Conservation (phyloP, 2,113 vertebrate species). For the Neolamprologus devosi region DNA sequence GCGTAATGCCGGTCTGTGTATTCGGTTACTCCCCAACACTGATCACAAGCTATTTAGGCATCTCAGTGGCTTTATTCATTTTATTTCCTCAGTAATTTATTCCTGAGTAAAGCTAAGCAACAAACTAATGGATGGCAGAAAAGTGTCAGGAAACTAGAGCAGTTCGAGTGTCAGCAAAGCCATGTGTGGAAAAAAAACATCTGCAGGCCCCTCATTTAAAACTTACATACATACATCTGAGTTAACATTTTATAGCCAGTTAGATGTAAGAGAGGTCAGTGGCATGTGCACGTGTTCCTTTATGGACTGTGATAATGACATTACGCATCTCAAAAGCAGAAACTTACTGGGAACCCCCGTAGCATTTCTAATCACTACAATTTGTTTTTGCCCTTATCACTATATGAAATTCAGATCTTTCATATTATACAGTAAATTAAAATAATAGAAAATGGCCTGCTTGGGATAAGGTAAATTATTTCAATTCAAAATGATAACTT, state of each 20-base stretch:
- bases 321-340: background rate
- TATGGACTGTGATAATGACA: background rate
- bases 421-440: background rate
- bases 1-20: background rate
- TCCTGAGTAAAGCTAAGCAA: background rate
- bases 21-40: background rate
- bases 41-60: background rate
- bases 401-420: background rate
- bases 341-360: background rate
- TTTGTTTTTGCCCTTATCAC: background rate
- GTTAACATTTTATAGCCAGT: background rate
- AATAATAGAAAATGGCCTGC: background rate
- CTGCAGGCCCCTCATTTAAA: background rate
- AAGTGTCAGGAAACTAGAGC: background rate
- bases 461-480: background rate
- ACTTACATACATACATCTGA: background rate
- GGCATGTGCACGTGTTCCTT: background rate
- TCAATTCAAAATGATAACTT: constrained; percentile 23
- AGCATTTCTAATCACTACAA: background rate
- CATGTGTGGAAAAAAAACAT: background rate
- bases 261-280: background rate
- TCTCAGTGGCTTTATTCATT: constrained; percentile 5
- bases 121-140: background rate
- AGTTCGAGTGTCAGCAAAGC: background rate
- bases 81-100: background rate